Evolutionary conservation across 2,113 vertebrate genomes (phyloP).

Genomic region (Oncorhynchus keta): DNA sequence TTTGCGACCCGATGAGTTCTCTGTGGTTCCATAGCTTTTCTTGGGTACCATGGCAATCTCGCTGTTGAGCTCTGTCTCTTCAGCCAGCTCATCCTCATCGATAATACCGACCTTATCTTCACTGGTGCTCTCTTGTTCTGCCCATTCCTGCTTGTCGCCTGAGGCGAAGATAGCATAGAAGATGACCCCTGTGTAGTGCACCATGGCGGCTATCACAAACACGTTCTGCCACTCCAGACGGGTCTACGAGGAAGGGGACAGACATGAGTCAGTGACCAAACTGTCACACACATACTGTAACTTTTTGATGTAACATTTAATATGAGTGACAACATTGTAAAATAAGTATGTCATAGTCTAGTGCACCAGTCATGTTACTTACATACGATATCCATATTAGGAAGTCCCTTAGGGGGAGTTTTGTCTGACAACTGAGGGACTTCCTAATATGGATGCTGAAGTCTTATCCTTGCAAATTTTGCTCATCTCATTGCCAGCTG

Average conservation of each 20-base stretch:
- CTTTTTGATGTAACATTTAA: not conserved
- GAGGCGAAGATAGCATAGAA: slow-evolving; percentile 97
- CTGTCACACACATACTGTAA: slow-evolving; percentile 15
- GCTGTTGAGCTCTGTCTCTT: slow-evolving; percentile 85
- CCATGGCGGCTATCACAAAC: slow-evolving; percentile 91
- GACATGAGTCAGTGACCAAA: slow-evolving; percentile 22
- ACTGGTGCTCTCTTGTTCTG: slow-evolving; percentile 85
- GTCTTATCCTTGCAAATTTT: not conserved
- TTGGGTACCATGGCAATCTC: slow-evolving; percentile 73
- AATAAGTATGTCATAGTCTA: not conserved
- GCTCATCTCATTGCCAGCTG: not conserved
- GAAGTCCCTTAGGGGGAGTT: no score
- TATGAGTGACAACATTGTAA: not conserved
- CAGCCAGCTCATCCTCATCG: slow-evolving; percentile 88
- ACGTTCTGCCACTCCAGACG: slow-evolving; percentile 97
- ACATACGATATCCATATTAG: no score
- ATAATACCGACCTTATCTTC: slow-evolving; percentile 94
- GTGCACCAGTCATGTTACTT: not conserved
- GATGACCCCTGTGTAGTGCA: slow-evolving; percentile 94
- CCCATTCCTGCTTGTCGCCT: slow-evolving; percentile 97
- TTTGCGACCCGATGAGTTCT: slow-evolving; percentile 72
- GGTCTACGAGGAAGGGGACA: slow-evolving; percentile 74
- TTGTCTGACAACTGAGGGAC: no score
- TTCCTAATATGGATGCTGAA: not conserved
- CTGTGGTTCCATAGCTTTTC: slow-evolving; percentile 85